Percentiles rank a stretch among this genome's conserved stretches.
Conservation (phyloP, 2,888 invertebrate species). For the Acronicta aceris region DNA sequence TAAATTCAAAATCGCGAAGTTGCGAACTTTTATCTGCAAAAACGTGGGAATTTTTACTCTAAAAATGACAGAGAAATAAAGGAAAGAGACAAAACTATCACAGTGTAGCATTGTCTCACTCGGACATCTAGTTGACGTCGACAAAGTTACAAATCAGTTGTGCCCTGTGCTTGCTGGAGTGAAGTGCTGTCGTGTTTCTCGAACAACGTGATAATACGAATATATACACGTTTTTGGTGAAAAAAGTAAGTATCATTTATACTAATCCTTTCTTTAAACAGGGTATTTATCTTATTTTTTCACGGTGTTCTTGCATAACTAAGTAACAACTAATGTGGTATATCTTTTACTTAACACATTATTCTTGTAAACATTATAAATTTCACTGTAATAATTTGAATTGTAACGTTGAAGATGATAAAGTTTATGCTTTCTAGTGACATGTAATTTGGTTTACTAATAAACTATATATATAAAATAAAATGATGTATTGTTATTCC, state of each 20-base stretch:
- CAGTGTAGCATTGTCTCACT: conserved; percentile 3
- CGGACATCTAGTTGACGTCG: conserved; percentile 6
- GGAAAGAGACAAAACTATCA: conserved; percentile 5
- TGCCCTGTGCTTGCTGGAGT: conserved; percentile 6
- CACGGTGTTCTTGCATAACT: no score
- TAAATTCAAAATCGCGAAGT: no score
- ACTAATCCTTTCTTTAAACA: no score
- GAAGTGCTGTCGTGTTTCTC: conserved; percentile 5
- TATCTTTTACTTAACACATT: no score
- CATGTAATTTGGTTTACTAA: no score
- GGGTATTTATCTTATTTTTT: no score
- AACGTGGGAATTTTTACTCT: conserved; percentile 6
- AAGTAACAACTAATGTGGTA: no score
- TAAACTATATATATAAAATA: no score
- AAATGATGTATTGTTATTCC: no score
- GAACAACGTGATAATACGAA: no score
- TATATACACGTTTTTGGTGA: no score
- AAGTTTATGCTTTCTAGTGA: conserved; percentile 3
- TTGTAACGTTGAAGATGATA: conserved; percentile 6
- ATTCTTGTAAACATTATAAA: conserved; percentile 1
- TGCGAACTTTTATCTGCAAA: conserved; percentile 3
- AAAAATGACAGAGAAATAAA: conserved; percentile 1
- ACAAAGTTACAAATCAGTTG: conserved; percentile 5
- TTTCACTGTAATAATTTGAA: conserved; percentile 4
- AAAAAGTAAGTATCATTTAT: no score